Evolutionary conservation across 2,113 vertebrate genomes (phyloP).

Genomic region (Xiphophorus hellerii): DNA sequence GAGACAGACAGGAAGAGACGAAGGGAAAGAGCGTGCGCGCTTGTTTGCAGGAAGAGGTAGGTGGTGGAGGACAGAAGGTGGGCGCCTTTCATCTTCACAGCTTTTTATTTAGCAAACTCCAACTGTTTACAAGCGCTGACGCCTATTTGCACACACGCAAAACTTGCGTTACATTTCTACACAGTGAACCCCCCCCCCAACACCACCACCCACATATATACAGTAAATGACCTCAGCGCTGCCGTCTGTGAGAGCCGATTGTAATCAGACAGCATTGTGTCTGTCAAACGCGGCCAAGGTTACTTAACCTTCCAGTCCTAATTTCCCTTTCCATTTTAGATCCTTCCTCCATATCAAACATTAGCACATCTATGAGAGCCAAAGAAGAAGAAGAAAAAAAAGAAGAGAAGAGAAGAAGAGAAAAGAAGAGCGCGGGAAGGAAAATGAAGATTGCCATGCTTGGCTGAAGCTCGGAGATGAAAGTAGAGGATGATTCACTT

Average conservation of each 20-base stretch:
- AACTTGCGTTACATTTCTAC: conserved; percentile 31
- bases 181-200: conserved; percentile 13
- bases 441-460: conserved; percentile 77
- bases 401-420: conserved; percentile 44
- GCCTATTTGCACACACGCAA: conserved; percentile 59
- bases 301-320: conserved; percentile 78
- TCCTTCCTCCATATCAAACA: conserved; percentile 77
- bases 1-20: conserved; percentile 40
- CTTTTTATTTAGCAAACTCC: conserved; percentile 74
- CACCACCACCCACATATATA: conserved; percentile 66
- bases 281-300: conserved; percentile 78
- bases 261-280: conserved; percentile 77
- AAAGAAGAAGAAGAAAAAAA: conserved; percentile 41
- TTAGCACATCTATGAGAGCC: conserved; percentile 66
- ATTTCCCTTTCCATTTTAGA: conserved; percentile 77
- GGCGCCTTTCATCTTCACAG: conserved; percentile 77
- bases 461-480: conserved; percentile 76
- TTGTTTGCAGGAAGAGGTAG: conserved; percentile 57
- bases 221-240: conserved; percentile 75
- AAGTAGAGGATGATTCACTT: conserved; percentile 76
- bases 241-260: conserved; percentile 72
- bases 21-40: conserved; percentile 38
- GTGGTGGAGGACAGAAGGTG: conserved; percentile 68
- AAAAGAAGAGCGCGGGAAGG: conserved; percentile 55
- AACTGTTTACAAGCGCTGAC: conserved; percentile 76